Percentiles rank a stretch among this genome's conserved stretches.
phyloP scores from a whole-genome alignment of 1,140 invertebrate genomes.

The Babylonia areolata region DNA sequence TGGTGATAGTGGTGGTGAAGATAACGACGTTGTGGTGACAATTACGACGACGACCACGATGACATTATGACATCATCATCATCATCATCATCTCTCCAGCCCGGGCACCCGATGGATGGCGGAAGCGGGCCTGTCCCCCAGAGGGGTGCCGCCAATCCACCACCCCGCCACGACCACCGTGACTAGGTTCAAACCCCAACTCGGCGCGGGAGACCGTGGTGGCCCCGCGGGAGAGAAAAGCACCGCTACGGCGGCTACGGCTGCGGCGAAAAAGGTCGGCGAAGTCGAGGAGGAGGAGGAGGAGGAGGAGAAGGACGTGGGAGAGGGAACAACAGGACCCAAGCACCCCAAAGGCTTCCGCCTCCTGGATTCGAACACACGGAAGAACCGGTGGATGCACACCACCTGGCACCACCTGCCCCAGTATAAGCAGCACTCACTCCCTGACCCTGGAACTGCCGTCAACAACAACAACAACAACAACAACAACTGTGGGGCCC shows the following conservation, averaged over 20 bases:
- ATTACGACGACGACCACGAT: too few species aligned
- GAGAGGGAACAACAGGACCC: background rate
- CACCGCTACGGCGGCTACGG: too few species aligned
- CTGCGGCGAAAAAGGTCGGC: too few species aligned
- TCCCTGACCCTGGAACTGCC: constrained; percentile 52
- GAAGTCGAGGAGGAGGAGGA: too few species aligned
- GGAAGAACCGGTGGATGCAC: constrained; percentile 66
- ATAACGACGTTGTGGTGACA: too few species aligned
- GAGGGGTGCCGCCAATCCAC: too few species aligned
- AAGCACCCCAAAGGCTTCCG: constrained; percentile 53
- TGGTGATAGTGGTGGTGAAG: too few species aligned
- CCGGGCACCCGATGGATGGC: background rate
- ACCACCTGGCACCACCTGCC: constrained; percentile 70
- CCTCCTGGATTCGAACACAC: constrained; percentile 59
- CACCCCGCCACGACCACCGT: too few species aligned
- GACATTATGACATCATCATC: too few species aligned
- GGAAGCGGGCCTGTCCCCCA: background rate
- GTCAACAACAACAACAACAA: too few species aligned
- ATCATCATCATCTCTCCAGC: background rate
- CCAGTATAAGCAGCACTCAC: constrained; percentile 47
- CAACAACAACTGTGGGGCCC: constrained; percentile 65
- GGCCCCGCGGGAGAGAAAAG: too few species aligned
- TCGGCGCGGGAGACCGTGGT: too few species aligned
- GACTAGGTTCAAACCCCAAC: background rate
- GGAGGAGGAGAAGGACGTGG: background rate